Conservation (phyloP, 1,140 invertebrate genomes). For the Doryteuthis pealeii region DNA sequence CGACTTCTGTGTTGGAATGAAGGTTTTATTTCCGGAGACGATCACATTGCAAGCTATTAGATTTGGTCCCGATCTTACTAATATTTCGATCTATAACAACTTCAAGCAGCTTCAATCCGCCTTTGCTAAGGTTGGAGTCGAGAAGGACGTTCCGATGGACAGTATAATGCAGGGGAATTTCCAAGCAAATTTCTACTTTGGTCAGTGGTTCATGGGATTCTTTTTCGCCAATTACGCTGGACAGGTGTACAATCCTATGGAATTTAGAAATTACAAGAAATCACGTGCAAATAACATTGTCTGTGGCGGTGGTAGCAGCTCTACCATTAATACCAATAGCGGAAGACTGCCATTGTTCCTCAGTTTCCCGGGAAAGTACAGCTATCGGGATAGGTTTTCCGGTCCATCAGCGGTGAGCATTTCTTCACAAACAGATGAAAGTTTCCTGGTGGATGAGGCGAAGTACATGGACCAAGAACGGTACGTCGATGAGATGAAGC, state of each 20-base stretch:
- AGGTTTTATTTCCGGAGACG: background rate
- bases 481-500: no score
- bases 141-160: background rate
- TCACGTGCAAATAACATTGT: no score
- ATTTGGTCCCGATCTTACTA: background rate
- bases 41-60: background rate
- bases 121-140: background rate
- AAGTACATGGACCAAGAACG: no score
- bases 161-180: background rate
- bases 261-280: no score
- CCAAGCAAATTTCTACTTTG: background rate
- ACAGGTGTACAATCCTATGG: background rate
- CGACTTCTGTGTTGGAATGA: background rate
- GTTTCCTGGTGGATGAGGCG: no score
- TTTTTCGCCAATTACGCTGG: background rate
- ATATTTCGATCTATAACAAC: background rate
- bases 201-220: background rate
- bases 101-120: background rate
- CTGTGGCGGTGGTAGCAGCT: no score
- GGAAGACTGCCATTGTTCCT: no score
- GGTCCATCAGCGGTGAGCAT: no score
- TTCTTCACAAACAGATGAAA: no score
- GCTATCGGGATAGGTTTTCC: no score
- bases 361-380: no score
- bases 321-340: no score